Evolutionary conservation across 2,888 invertebrate species (phyloP).

Genomic region (Spodoptera exigua): DNA sequence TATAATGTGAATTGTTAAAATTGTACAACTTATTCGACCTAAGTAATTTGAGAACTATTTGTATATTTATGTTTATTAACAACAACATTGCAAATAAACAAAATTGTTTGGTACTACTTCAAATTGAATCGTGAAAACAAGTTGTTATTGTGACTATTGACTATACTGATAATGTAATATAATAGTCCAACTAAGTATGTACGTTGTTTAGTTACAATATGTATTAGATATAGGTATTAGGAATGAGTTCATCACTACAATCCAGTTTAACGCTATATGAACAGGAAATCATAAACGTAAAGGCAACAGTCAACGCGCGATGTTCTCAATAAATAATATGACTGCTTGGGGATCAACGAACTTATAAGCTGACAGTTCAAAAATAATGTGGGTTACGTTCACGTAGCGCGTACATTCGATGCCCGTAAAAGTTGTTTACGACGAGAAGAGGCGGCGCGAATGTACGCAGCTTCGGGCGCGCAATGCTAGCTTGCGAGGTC

Average conservation of each 20-base stretch:
- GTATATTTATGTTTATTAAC: slow-evolving; percentile 33
- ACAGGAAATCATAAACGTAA: slow-evolving; percentile 81
- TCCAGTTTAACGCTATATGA: slow-evolving; percentile 69
- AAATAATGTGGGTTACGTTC: slow-evolving; percentile 89
- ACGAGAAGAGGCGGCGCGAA: slow-evolving; percentile 70
- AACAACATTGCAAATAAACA: slow-evolving; percentile 33
- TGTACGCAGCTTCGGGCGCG: slow-evolving; percentile 61
- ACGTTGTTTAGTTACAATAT: slow-evolving; percentile 18
- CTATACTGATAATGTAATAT: slow-evolving; percentile 14
- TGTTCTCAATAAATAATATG: slow-evolving; percentile 84
- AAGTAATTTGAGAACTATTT: slow-evolving; percentile 26
- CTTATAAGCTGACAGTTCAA: slow-evolving; percentile 88
- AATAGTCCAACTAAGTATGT: neutral
- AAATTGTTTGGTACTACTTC: slow-evolving; percentile 27
- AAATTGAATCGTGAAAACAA: slow-evolving; percentile 38
- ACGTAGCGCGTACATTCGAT: slow-evolving; percentile 87
- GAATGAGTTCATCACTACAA: slow-evolving; percentile 39
- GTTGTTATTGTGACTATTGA: slow-evolving; percentile 34
- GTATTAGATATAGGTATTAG: neutral
- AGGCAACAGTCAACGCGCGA: slow-evolving; percentile 74
- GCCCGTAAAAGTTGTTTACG: slow-evolving; percentile 88
- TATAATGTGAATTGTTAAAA: too few relatives aligned
- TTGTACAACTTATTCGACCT: slow-evolving; percentile 24
- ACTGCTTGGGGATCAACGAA: slow-evolving; percentile 84
- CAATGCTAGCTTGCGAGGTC: slow-evolving; percentile 76